Conservation (phyloP, 2,113 vertebrate species). For the Varanus salvator region DNA sequence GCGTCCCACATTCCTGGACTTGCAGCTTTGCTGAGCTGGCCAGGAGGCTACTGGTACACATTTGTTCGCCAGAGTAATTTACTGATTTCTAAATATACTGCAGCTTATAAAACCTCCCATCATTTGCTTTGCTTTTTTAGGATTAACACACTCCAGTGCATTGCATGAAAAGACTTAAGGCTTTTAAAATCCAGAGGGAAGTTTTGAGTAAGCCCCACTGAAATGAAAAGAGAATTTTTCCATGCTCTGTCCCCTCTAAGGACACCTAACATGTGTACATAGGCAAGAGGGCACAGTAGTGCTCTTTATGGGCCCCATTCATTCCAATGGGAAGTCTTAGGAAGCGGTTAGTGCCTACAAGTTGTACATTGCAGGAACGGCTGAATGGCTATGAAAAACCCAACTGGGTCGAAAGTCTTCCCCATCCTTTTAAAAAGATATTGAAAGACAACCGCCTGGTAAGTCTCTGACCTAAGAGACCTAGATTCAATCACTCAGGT, state of each 20-base stretch:
- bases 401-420: background rate
- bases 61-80: slow-evolving; percentile 6
- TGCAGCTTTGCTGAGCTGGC: slow-evolving; percentile 29
- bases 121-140: background rate
- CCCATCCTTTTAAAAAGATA: slow-evolving; percentile 12
- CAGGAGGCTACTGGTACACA: background rate
- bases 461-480: background rate
- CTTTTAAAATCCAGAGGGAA: background rate
- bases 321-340: background rate
- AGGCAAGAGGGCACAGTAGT: background rate
- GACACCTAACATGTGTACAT: background rate
- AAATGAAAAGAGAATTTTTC: background rate
- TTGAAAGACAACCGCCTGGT: background rate
- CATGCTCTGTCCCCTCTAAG: background rate
- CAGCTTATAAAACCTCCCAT: background rate
- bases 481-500: background rate
- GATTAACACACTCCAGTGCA: background rate
- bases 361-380: background rate
- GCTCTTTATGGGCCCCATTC: background rate
- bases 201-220: background rate
- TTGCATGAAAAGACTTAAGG: background rate
- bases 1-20: slow-evolving; percentile 13
- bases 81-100: slow-evolving; percentile 17
- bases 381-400: slow-evolving; percentile 25
- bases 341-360: background rate